Evolutionary conservation across 2,888 invertebrate species (phyloP), one percentile per base, ranked within the genome.

Genomic region (Drosophila tanythrix): DNA sequence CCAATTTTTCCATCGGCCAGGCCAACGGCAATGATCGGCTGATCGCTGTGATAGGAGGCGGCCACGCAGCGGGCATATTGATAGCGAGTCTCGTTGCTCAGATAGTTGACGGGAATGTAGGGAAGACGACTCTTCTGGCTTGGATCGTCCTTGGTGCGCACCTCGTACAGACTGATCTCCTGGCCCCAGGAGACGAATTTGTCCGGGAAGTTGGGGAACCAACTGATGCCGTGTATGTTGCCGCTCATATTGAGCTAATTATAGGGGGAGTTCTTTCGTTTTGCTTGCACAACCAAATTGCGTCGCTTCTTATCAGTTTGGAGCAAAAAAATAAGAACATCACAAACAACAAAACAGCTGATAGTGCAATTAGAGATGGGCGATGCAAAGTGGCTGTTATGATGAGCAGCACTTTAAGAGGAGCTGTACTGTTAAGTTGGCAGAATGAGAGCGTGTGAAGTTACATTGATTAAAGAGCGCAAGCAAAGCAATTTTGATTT

Each of bases 121-220:
- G 92, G 85, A 53, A 92, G 72, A 36, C 90, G 86, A 67, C 71
- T 81, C 27, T 77, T 76, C 46, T 73, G 80, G 56, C 25, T 58
- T 11, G 60, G 48, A 55, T 85, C 91, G 15, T 78, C 82, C 52
- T 89, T 91, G 62, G 68, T 78, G 70, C 89, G 87, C 40, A 97
- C 95, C 94, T 98, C 97, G 92, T 98, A 98, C 59, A 98, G 94
- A 92, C 95, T 96, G 91, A 99, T 96, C 91, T 98, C 98, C 63
- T 97, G 96, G 50, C 98, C 97, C 97, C 98, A 98, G 58, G 97
- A 96, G 78, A 98, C 95, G 91, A 98, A 98, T 91, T 97, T 97
- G 89, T 98, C 95, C 3, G 94, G 93, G 79, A 95, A 94, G 64
- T 96, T 95, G 1, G 98, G 98, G 36, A 98, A 97, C 98, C 98